These are phyloP conservation scores for Dermatemys mawii DNA, from an alignment of 2,113 vertebrate species.

Conservation along the genomic window DNA sequence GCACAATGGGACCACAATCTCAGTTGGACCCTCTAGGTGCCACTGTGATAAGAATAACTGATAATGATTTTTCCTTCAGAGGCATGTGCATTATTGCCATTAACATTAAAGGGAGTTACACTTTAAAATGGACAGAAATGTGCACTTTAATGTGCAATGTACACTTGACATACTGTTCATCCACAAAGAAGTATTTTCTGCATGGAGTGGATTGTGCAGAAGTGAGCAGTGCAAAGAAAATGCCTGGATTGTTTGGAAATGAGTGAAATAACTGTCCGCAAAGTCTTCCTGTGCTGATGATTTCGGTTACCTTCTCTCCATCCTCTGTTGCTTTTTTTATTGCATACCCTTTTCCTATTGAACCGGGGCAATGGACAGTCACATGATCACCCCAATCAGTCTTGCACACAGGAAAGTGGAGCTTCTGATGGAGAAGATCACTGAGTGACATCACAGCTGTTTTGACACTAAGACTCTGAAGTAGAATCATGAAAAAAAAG, in stretches of 20 bases:
- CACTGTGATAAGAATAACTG: not conserved
- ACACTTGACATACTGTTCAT: not conserved
- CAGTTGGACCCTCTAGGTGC: not conserved
- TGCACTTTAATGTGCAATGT: not conserved
- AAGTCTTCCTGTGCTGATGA: not conserved
- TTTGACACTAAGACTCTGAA: not conserved
- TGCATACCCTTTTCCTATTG: not conserved
- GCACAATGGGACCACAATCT: not conserved
- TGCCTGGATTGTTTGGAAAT: not conserved
- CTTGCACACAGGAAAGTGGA: not conserved
- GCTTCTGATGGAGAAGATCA: not conserved
- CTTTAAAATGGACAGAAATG: not conserved
- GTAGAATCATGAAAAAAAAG: not conserved
- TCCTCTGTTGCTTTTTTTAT: not conserved
- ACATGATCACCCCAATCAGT: not conserved
- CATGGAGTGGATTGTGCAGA: not conserved
- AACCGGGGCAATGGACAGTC: not conserved
- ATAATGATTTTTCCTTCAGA: not conserved
- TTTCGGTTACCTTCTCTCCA: not conserved
- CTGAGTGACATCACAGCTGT: not conserved
- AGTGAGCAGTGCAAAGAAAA: not conserved
- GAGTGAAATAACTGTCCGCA: not conserved
- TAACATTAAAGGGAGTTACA: not conserved
- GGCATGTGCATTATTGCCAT: not conserved
- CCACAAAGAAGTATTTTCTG: not conserved